A percentile compares a stretch with the other conserved stretches of the same genome.
These are phyloP conservation scores for Vespertilio murinus DNA, from an alignment of 2,797 vertebrate species.

Conservation along the genomic window DNA sequence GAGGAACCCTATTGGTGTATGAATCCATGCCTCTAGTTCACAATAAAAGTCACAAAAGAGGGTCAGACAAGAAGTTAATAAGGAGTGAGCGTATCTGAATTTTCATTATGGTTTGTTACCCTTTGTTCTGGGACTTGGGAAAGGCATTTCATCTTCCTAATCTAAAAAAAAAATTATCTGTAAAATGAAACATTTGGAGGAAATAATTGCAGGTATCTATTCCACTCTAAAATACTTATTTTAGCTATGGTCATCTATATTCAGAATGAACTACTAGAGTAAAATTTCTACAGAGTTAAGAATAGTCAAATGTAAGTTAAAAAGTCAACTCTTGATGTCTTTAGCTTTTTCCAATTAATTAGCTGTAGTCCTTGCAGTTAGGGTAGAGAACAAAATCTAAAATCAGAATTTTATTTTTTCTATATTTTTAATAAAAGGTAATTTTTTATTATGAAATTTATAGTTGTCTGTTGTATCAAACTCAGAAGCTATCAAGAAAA, in stretches of 20 bases:
- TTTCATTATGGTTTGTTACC: not conserved
- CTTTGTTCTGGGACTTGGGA: not conserved
- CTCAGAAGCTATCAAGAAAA: not conserved
- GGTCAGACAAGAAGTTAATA: not conserved
- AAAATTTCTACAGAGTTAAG: not conserved
- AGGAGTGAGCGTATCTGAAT: not conserved
- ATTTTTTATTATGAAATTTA: not conserved
- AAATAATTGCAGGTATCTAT: not conserved
- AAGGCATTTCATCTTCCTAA: not conserved
- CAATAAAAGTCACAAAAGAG: not conserved
- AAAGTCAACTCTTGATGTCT: not conserved
- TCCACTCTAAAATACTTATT: not conserved
- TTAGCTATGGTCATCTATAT: not conserved
- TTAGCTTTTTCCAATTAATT: not conserved
- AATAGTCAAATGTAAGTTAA: not conserved
- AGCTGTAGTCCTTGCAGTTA: not conserved
- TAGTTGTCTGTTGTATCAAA: not conserved
- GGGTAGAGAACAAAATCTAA: not conserved
- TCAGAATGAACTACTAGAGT: not conserved
- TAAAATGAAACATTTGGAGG: not conserved
- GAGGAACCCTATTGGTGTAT: too few relatives aligned
- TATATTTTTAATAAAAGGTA: slow-evolving; percentile 12
- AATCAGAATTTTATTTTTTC: not conserved
- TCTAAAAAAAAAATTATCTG: not conserved
- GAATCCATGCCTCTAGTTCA: not conserved